Evolutionary conservation across 2,797 vertebrate genomes (phyloP).

Genomic region (Microctenopoma lineatum): DNA sequence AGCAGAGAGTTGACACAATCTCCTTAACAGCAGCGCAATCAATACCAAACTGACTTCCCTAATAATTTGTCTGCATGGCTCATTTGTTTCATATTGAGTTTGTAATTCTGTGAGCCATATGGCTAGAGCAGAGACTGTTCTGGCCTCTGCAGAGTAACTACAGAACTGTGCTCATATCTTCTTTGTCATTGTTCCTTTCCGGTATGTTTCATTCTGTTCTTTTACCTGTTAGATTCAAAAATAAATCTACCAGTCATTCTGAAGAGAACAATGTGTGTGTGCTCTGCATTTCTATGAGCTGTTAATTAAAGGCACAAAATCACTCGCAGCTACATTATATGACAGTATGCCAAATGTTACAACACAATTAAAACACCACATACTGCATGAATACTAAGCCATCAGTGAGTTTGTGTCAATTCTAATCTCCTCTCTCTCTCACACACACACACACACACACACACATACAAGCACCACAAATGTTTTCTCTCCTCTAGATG

Average conservation of each 20-base stretch:
- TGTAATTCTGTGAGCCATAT: conserved; percentile 50
- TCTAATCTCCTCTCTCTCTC: not conserved
- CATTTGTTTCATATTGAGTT: conserved; percentile 67
- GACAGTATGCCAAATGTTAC: not conserved
- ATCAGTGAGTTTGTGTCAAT: not conserved
- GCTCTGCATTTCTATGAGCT: conserved; percentile 1
- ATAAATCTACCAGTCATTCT: not conserved
- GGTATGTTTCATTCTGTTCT: conserved; percentile 6
- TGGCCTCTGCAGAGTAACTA: conserved; percentile 21
- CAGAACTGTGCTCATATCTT: not conserved
- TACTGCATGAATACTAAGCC: not conserved
- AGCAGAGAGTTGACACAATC: conserved; percentile 52
- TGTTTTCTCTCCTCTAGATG: conserved; percentile 33
- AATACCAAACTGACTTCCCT: conserved; percentile 48
- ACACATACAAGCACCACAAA: conserved; percentile 24
- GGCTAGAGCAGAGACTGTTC: conserved; percentile 40
- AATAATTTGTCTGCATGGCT: conserved; percentile 54
- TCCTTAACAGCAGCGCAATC: conserved; percentile 57
- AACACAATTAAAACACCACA: not conserved
- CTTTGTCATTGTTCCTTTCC: conserved; percentile 8
- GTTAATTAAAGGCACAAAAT: not conserved
- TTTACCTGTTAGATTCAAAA: conserved; percentile 17
- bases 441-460: conserved; percentile 21
- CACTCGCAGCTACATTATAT: not conserved
- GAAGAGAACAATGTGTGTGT: not conserved